Evolutionary conservation across 1,140 invertebrate genomes (phyloP), one percentile per base, ranked within the genome.

Genomic region (Lycorma delicatula): DNA sequence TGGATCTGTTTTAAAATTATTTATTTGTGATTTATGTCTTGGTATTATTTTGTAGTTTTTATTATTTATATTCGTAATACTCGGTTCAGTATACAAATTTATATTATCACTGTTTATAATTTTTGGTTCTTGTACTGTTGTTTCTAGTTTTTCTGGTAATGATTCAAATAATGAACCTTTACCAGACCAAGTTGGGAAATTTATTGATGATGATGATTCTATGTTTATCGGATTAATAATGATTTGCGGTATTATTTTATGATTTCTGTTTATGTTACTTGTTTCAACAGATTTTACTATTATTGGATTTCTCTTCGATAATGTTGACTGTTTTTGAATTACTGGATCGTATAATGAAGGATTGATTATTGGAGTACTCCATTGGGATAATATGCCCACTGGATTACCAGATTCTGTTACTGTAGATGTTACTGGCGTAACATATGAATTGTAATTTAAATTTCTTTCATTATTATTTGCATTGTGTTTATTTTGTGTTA

Each of bases 11-110:
- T 13, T 38, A 18, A 5, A 4, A 13, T 13, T 38, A 44, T 44
- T 44, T 54, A 34, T 25, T 54, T 36, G 22, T 38, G 38, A 22
- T 38, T 44, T 44, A 20, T 54, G 27, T 27, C 49, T 51, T 6
- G 16, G 27, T 3, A 38, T 38, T 38, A n/a, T 18, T 38, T 38
- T 18, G 12, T 38, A 38, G 13, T 38, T 38, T 38, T 18, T 38
- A 13, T 38, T 38, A 13, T 12, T n/a, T 13, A n/a, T n/a, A n/a
- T n/a, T n/a, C n/a, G n/a, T n/a, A n/a, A n/a, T n/a, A n/a, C 36
- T 38, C 12, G 13, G 13, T 3, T n/a, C 36, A 3, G 18, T 3
- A 38, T 38, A 18, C 13, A 38, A 4, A 13, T 18, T 38, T n/a
- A n/a, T 38, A 13, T 38, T 12, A 38, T 12, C 13, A n/a, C 18